Conservation (phyloP, 2,797 vertebrate genomes). For the Enteromius thamalakanensis region DNA sequence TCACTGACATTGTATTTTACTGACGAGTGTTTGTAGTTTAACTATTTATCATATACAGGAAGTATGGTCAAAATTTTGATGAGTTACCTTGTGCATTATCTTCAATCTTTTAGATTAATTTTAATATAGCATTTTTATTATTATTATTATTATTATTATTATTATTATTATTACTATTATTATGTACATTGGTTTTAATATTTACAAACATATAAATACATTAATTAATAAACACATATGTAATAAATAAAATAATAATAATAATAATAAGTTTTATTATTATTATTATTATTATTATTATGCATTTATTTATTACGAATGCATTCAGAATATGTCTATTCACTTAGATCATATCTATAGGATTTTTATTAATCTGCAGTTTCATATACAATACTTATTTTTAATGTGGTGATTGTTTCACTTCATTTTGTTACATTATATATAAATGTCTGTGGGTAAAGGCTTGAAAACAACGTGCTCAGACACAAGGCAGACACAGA, state of each 20-base stretch:
- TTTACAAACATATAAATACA: too few relatives aligned
- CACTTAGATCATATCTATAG: background rate
- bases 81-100: background rate
- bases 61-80: background rate
- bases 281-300: too few relatives aligned
- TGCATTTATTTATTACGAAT: background rate
- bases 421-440: background rate
- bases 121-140: too few relatives aligned
- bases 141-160: too few relatives aligned
- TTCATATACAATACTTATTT: too few relatives aligned
- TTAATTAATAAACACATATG: too few relatives aligned
- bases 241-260: too few relatives aligned
- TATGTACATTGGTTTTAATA: too few relatives aligned
- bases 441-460: background rate
- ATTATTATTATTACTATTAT: too few relatives aligned
- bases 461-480: background rate
- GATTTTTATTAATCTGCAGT: background rate
- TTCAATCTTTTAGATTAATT: background rate
- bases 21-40: background rate
- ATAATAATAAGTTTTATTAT: too few relatives aligned
- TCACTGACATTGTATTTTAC: background rate
- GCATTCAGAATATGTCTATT: background rate
- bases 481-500: conserved; percentile 5
- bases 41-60: background rate
- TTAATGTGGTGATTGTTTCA: background rate